Evolutionary conservation across 2,888 invertebrate species (phyloP).

Genomic region (Crepidodera aurea): DNA sequence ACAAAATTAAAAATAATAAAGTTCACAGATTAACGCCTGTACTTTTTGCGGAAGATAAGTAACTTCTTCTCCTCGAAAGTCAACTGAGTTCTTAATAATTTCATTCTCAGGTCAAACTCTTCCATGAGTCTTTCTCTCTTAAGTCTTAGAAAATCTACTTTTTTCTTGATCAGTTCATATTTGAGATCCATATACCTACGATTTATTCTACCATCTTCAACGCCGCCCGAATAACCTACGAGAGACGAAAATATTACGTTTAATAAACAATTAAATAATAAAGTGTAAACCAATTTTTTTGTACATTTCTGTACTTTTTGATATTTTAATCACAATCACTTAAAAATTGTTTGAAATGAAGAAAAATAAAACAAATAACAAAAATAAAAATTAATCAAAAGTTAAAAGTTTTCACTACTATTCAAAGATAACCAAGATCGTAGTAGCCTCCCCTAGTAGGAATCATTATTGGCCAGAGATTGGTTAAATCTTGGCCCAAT

Average conservation of each 20-base stretch:
- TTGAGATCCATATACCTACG: constrained; percentile 5
- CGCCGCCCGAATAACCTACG: not conserved
- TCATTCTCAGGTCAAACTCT: constrained; percentile 14
- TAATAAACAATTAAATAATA: too few relatives aligned
- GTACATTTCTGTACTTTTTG: too few relatives aligned
- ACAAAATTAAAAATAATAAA: not conserved
- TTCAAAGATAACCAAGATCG: too few relatives aligned
- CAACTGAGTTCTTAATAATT: constrained; percentile 2
- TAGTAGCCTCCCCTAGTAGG: too few relatives aligned
- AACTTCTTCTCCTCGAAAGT: constrained; percentile 13
- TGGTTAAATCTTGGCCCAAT: too few relatives aligned
- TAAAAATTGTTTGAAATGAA: too few relatives aligned
- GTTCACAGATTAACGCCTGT: constrained; percentile 4
- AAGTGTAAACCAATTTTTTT: too few relatives aligned
- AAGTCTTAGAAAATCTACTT: constrained; percentile 13
- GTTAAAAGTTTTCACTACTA: too few relatives aligned
- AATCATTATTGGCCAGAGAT: too few relatives aligned
- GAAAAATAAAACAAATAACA: too few relatives aligned
- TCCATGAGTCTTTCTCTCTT: constrained; percentile 5
- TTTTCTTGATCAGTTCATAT: constrained; percentile 14
- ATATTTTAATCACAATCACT: too few relatives aligned
- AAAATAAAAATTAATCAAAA: too few relatives aligned
- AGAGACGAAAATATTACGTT: not conserved
- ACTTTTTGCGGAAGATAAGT: constrained; percentile 12
- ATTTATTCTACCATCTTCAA: not conserved